A percentile compares a stretch with the other conserved stretches of the same genome.
Evolutionary conservation across 2,797 vertebrate species (phyloP).

Genomic region (Crenuchus spilurus): DNA sequence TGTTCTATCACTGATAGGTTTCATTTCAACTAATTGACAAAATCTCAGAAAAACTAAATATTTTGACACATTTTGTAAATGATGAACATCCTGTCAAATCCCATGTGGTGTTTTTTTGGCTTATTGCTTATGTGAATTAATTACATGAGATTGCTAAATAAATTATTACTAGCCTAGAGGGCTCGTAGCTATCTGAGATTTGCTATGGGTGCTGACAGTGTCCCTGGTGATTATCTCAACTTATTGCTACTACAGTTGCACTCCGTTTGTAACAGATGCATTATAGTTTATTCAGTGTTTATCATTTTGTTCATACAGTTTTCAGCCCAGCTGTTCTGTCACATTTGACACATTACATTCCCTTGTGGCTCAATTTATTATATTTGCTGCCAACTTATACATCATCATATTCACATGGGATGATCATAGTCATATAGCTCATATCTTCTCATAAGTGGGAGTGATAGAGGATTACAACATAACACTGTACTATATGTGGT

Average conservation of each 20-base stretch:
- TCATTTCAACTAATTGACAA: no score
- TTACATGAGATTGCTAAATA: neutral
- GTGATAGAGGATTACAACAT: neutral
- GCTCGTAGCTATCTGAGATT: neutral
- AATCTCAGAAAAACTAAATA: no score
- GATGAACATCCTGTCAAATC: no score
- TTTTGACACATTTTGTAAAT: no score
- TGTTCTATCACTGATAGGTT: no score
- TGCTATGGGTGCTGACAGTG: neutral
- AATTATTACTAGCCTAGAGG: neutral
- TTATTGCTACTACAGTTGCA: neutral
- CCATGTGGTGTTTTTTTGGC: no score
- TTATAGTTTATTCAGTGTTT: slow-evolving; percentile 31
- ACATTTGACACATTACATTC: slow-evolving; percentile 35
- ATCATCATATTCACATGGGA: neutral
- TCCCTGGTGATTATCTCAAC: neutral
- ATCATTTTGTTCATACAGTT: slow-evolving; percentile 8
- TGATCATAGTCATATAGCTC: neutral
- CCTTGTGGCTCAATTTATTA: neutral
- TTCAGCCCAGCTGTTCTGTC: slow-evolving; percentile 13
- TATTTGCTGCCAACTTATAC: slow-evolving; percentile 2
- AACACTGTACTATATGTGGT: neutral
- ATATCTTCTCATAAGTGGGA: neutral
- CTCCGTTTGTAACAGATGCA: slow-evolving; percentile 1
- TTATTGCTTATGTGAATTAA: neutral